Conservation (phyloP, 1,140 invertebrate genomes). For the Phortica variegata region DNA sequence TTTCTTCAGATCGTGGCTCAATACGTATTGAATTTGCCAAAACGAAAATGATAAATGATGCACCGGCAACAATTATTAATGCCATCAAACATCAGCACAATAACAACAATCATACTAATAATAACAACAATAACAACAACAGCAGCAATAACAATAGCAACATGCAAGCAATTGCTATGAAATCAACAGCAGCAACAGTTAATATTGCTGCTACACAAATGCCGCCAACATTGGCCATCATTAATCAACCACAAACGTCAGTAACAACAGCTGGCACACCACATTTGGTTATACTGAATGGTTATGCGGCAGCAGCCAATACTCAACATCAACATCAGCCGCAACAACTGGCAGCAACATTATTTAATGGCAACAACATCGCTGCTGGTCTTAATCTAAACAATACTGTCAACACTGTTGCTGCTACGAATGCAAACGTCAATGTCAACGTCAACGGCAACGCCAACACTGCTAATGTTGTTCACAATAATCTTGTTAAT, state of each 20-base stretch:
- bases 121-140: constrained; percentile 7
- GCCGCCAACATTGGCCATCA: too few species aligned
- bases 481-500: too few species aligned
- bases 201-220: constrained; percentile 3
- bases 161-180: constrained; percentile 3
- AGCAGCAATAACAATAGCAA: constrained; percentile 9
- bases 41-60: constrained; percentile 80
- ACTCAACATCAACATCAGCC: constrained; percentile 32
- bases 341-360: constrained; percentile 16
- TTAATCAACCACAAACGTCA: constrained; percentile 10
- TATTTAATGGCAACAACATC: too few species aligned
- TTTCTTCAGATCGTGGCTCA: constrained; percentile 91
- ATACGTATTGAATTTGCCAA: constrained; percentile 98
- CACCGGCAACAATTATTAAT: constrained; percentile 22
- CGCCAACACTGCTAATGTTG: constrained; percentile 37
- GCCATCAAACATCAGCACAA: not conserved
- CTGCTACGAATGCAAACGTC: not conserved
- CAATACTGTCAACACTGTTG: not conserved
- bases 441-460: constrained; percentile 8
- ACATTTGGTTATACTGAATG: constrained; percentile 39
- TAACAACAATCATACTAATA: constrained; percentile 12
- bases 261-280: constrained; percentile 5
- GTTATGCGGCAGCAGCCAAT: constrained; percentile 11
- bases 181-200: not conserved
- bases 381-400: too few species aligned